These are phyloP conservation scores for Drosophila mettleri DNA, from an alignment of 2,888 invertebrate genomes.

Conservation along the genomic window DNA sequence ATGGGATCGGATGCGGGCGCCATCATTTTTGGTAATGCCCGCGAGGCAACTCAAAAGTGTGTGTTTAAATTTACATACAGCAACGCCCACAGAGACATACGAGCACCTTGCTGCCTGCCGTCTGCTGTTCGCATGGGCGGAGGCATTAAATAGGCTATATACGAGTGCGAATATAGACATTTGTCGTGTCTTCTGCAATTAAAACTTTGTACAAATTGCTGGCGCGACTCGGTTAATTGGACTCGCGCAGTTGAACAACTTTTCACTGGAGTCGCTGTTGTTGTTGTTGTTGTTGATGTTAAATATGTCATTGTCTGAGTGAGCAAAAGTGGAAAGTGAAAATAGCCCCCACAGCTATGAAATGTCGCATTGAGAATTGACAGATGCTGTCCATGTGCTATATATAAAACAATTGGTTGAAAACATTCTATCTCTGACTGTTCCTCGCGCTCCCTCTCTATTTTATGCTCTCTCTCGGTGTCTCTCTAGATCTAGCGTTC, in stretches of 20 bases:
- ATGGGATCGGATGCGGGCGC: slow-evolving; percentile 21
- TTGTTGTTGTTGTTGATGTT: slow-evolving; percentile 16
- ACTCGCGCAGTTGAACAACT: slow-evolving; percentile 19
- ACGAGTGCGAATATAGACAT: slow-evolving; percentile 52
- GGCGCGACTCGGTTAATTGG: slow-evolving; percentile 43
- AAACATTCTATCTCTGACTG: background rate
- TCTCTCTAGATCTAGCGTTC: too few species aligned
- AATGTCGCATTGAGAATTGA: background rate
- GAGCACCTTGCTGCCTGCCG: slow-evolving; percentile 6
- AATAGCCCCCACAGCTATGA: background rate
- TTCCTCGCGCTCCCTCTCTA: background rate
- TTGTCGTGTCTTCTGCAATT: slow-evolving; percentile 63
- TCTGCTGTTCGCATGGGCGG: background rate
- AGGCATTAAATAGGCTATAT: background rate
- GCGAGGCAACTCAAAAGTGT: slow-evolving; percentile 71
- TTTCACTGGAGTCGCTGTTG: slow-evolving; percentile 5
- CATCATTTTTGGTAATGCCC: slow-evolving; percentile 69
- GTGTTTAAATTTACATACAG: slow-evolving; percentile 71
- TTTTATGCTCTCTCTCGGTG: background rate
- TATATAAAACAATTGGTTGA: background rate
- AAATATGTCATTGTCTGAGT: slow-evolving; percentile 20
- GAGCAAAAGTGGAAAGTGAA: background rate
- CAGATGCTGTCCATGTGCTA: background rate
- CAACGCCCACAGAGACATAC: slow-evolving; percentile 57
- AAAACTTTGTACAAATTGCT: slow-evolving; percentile 62